Conservation (phyloP, 2,797 vertebrate genomes). For the Carapus acus region DNA sequence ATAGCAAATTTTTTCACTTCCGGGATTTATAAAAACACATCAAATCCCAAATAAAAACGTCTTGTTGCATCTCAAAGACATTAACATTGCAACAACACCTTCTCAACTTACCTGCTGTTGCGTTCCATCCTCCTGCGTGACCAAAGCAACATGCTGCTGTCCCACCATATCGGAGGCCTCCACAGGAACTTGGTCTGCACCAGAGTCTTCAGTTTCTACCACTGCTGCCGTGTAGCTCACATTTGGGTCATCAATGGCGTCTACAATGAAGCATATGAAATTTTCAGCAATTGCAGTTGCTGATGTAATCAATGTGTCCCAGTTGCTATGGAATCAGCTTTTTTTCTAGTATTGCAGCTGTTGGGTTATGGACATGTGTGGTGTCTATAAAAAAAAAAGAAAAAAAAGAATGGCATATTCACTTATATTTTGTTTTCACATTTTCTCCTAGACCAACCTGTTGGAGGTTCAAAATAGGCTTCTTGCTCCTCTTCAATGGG, state of each 20-base stretch:
- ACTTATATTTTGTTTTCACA: too few relatives aligned
- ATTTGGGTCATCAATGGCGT: conserved; percentile 87
- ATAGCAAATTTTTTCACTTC: too few relatives aligned
- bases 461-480: conserved; percentile 90
- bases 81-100: too few relatives aligned
- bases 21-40: too few relatives aligned
- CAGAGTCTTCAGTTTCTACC: conserved; percentile 87
- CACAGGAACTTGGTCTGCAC: conserved; percentile 83
- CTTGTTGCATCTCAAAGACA: too few relatives aligned
- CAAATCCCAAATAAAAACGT: too few relatives aligned
- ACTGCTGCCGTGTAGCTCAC: conserved; percentile 83
- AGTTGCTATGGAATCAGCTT: too few relatives aligned
- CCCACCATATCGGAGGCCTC: conserved; percentile 78
- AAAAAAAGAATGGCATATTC: too few relatives aligned
- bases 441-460: conserved; percentile 72
- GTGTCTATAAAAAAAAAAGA: too few relatives aligned
- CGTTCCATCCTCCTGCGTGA: conserved; percentile 94
- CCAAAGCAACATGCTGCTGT: conserved; percentile 89
- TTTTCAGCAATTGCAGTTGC: not conserved
- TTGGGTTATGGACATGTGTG: too few relatives aligned
- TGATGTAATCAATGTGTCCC: too few relatives aligned
- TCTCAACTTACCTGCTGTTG: conserved; percentile 82
- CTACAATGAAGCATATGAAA: conserved; percentile 43
- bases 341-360: too few relatives aligned
- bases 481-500: conserved; percentile 98